A percentile compares a stretch with the other conserved stretches of the same genome.
Conservation (phyloP, 2,113 vertebrate genomes). For the Urocynchramus pylzowi region DNA sequence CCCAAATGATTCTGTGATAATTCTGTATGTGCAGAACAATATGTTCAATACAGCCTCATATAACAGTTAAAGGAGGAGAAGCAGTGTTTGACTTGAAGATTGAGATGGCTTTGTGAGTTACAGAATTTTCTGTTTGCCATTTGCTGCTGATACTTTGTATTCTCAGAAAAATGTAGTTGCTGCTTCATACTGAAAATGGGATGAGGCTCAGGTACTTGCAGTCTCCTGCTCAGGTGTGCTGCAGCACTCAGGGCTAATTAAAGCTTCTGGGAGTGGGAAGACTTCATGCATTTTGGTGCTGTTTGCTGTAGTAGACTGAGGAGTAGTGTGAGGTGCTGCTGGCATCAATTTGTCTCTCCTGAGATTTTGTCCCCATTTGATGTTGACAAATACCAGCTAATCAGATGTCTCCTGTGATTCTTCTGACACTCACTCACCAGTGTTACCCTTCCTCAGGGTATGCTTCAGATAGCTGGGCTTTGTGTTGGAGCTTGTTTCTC, state of each 20-base stretch:
- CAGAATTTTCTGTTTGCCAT: neutral
- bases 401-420: neutral
- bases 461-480: neutral
- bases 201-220: neutral
- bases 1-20: neutral
- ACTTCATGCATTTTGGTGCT: neutral
- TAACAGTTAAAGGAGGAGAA: neutral
- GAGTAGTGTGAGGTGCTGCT: neutral
- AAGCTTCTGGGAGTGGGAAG: neutral
- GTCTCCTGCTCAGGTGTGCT: neutral
- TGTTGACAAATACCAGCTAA: neutral
- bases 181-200: neutral
- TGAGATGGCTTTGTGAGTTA: neutral
- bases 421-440: neutral
- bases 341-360: neutral
- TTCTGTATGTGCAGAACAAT: neutral
- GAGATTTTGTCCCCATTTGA: neutral
- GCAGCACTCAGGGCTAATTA: neutral
- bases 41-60: neutral
- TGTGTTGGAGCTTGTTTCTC: neutral
- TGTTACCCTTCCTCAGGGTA: neutral
- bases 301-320: neutral
- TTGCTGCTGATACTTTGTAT: neutral
- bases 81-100: neutral
- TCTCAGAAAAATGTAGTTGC: neutral